Base-by-base conservation (phyloP, 1,140 invertebrate genomes). In the Aricia agestis region DNA sequence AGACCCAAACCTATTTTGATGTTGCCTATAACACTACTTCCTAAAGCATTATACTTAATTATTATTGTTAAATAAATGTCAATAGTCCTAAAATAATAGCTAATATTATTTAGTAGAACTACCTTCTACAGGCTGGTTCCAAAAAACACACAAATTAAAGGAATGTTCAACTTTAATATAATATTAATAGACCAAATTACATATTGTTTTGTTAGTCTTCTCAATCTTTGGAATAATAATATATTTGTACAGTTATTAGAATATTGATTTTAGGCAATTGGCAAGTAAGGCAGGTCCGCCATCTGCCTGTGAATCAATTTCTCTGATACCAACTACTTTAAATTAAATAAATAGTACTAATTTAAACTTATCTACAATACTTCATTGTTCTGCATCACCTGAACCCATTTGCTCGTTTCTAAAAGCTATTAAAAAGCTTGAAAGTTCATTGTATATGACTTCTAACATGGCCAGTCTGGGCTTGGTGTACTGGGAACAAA, bases 401-500 rank as follows among this genome's bases (percentile, higher is more conserved):
- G 81, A 81, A 15, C 74, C 83, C 66, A 59, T 9, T 31, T 82
- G 68, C 18, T 19, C 79, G n/a, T 66, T 67, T 74, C 68, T 19
- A 63, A 72, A 17, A 72, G 76, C 7, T 76, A 69, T 63, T 87
- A 67, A 13, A 86, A 69, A 15, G 59, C 36, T 42, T 87, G 85
- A 63, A 17, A 89, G 72, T 73, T 90, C 84, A 18, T 81, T 76
- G 66, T 88, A 90, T 19, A 90, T 82, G 15, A 73, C 79, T 76
- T 90, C 80, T 13, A 90, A 71, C 86, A 90, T 88, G 11, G 78
- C 25, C 10, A 89, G 66, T 17, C 88, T 73, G 32, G 88, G 88
- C 69, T 87, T 90, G 65, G 88, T 90, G 25, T 85, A 87, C 88
- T 90, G 81, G 19, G 86, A 89, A 45, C 71, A 76, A 66, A 66